Evolutionary conservation across 2,888 invertebrate species (phyloP), one percentile per base, ranked within the genome.

Genomic region (Pollenia amentaria): DNA sequence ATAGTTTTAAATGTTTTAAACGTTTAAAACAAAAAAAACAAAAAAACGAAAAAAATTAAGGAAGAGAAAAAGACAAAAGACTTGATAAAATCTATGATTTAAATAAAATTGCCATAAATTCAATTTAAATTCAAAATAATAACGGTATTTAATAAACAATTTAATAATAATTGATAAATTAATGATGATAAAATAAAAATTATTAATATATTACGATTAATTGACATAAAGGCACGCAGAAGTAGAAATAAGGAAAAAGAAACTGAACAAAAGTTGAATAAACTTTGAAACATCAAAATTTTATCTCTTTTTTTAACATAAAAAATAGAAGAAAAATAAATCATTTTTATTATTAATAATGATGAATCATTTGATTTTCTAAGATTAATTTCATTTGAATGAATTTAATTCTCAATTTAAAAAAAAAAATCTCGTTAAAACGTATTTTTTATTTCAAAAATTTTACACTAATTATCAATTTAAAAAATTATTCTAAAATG

Each of bases 181-280:
- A 38, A 46, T 14, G 18, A 48, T 60, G 46, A 60, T 73, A 60
- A 73, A 60, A 73, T 73, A 48, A 21, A 42, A 70, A 53, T 55
- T 55, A 55, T 18, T 55, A 18, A 55, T 11, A 21, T 2, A 7
- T 55, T 55, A 29, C 29, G 29, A 18, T 55, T 12, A 55, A 55
- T 70, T 44, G 10, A 53, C 8, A 40, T 40, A 51, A 70, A 70
- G 6, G 55, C 14, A 29, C 3, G 29, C 29, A 29, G 3, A 3
- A 29, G 18, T 69, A 69, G 51, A 40, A 16, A 51, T 16, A 67
- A 51, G 2, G n/a, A 42, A 42, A 1, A 16, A 42, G 29, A 29
- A 29, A 42, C 2, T 6, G 16, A 38, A 29, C n/a, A 11, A 51
- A 40, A 73, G 60, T 40, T 60, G 46, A 73, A 73, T 73, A 60